Percentiles rank a stretch among this genome's conserved stretches.
Conservation (phyloP, 1,140 invertebrate species). For the Zaprionus ghesquierei region DNA sequence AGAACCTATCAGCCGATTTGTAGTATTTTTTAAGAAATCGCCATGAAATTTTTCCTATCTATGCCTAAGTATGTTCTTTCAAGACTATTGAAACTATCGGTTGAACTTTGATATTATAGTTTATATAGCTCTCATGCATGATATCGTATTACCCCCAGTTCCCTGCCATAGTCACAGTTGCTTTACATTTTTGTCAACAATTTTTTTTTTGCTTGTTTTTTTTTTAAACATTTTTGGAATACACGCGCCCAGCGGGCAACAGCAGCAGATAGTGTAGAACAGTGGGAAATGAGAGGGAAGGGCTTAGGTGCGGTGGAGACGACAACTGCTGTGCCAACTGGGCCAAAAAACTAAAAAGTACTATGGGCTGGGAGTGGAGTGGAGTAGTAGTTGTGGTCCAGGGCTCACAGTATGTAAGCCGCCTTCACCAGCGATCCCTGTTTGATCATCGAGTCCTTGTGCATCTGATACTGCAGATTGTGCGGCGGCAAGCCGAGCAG, state of each 20-base stretch:
- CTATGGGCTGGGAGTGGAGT: neutral
- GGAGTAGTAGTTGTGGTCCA: neutral
- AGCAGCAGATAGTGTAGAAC: slow-evolving; percentile 4
- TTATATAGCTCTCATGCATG: too few species aligned
- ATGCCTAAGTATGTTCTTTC: too few species aligned
- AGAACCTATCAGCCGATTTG: too few species aligned
- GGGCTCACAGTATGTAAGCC: slow-evolving; percentile 88
- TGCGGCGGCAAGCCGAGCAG: slow-evolving; percentile 85
- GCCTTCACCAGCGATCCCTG: slow-evolving; percentile 92
- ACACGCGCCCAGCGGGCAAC: slow-evolving; percentile 42
- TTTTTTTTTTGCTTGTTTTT: slow-evolving; percentile 22
- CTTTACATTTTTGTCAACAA: too few species aligned
- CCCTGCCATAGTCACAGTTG: too few species aligned
- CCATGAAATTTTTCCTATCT: too few species aligned
- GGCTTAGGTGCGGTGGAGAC: neutral
- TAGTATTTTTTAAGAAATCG: too few species aligned
- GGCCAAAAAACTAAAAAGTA: slow-evolving; percentile 2
- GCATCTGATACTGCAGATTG: slow-evolving; percentile 91
- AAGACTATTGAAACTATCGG: too few species aligned
- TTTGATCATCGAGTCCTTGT: slow-evolving; percentile 93
- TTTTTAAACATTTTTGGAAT: slow-evolving; percentile 70
- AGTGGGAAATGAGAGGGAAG: too few species aligned
- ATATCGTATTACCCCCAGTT: too few species aligned
- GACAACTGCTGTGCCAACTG: slow-evolving; percentile 3
- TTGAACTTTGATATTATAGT: too few species aligned